Evolutionary conservation across 2,797 vertebrate species (phyloP), one percentile per base, ranked within the genome.

Genomic region (Cirrhinus mrigala): DNA sequence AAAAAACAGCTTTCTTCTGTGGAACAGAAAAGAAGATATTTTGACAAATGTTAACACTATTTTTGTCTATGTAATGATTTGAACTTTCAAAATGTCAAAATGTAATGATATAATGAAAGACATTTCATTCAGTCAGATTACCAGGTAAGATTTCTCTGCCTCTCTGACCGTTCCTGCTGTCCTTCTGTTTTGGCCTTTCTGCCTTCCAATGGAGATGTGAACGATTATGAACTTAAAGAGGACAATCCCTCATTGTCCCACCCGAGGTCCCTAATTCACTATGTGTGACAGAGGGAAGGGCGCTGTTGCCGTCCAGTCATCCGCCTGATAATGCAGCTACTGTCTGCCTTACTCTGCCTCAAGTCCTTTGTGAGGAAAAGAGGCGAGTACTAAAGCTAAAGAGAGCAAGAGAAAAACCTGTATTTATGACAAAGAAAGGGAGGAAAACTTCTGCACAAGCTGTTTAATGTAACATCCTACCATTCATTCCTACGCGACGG

Each of bases 231-330:
- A 87, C 81, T 86, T 92, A 90, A 27, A 76, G 87, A 93, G 86
- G 9, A 94, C 93, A 94, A 88, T 90, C 91, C 81, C 87, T 92
- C 90, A 93, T 94, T 95, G 94, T 95, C 91, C 91, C 18, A 40
- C 68, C 88, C 86, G 91, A 93, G 93, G 92, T 92, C 79, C 79
- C 87, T 93, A 93, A 94, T 93, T 93, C 92, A 89, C 90, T 83
- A 89, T 89, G 91, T 94, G 93, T 94, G 92, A 92, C 92, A 89
- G 86, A 91, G 85, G 87, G 79, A 87, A 89, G 80, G 83, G 85
- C 85, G 74, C 58, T 86, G 80, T 83, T 83, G 87, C 82, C 52
- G 56, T 88, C 78, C 69, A 84, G 84, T 84, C 88, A 87, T 80
- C 81, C 48, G 75, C 81, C 71, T 89, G 90, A 93, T 92, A 91